Conservation (phyloP, 2,113 vertebrate species). For the Rana temporaria region DNA sequence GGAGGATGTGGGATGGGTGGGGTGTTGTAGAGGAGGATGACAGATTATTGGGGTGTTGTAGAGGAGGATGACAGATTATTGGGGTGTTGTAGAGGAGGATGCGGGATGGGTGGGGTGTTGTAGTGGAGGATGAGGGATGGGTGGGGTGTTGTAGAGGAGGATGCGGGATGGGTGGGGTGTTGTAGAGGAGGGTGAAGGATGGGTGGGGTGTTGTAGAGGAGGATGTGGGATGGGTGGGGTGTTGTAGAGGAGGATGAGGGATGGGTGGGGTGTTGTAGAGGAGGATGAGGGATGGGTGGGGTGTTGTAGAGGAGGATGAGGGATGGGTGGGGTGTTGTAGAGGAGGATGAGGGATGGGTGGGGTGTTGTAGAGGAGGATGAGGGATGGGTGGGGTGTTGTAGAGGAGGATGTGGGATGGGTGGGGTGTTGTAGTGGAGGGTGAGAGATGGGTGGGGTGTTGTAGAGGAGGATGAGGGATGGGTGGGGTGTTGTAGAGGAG, state of each 20-base stretch:
- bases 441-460: no score
- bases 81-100: neutral
- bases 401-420: no score
- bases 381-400: no score
- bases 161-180: no score
- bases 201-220: neutral
- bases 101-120: neutral
- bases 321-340: no score
- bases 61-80: neutral
- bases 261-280: neutral
- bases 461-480: no score
- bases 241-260: neutral
- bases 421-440: no score
- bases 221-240: neutral
- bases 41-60: neutral
- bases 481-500: no score
- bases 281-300: no score
- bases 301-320: no score
- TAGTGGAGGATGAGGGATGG: neutral
- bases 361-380: no score
- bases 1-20: neutral
- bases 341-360: no score
- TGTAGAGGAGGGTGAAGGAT: neutral
- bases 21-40: neutral
- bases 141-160: neutral